Percentiles rank a stretch among this genome's conserved stretches.
Evolutionary conservation across 2,797 vertebrate species (phyloP).

Genomic region (Melanotaenia boesemani): DNA sequence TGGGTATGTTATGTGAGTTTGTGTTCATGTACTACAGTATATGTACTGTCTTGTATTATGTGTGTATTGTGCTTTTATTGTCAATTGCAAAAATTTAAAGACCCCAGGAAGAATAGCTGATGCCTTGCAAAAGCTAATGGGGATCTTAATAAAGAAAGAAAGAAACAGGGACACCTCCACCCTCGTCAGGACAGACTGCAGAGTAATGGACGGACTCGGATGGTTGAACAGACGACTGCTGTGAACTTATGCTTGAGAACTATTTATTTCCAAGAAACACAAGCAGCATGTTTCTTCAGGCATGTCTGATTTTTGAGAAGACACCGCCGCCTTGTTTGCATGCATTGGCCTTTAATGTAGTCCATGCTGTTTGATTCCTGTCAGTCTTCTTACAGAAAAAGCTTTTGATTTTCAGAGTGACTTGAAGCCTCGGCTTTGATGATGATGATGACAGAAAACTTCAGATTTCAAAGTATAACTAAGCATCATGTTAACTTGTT

Average conservation of each 20-base stretch:
- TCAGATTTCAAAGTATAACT: background rate
- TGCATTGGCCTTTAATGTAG: background rate
- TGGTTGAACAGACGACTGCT: no score
- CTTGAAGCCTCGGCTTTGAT: background rate
- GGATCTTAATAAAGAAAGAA: no score
- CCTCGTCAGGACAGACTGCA: constrained; percentile 18
- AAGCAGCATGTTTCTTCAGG: background rate
- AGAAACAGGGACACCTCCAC: constrained; percentile 13
- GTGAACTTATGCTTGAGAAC: constrained; percentile 9
- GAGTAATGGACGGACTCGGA: background rate
- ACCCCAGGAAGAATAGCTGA: no score
- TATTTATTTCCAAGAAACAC: constrained; percentile 11
- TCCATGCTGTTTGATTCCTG: background rate
- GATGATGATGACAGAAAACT: background rate
- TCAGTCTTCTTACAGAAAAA: background rate
- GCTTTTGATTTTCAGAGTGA: background rate
- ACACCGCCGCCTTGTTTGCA: background rate
- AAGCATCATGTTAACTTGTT: background rate
- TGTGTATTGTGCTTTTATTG: no score
- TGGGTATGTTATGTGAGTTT: no score
- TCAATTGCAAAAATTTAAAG: no score
- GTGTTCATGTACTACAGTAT: no score
- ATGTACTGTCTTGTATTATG: no score
- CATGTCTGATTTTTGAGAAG: background rate
- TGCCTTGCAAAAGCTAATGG: no score